Conservation (phyloP, 2,113 vertebrate species). For the Gavia stellata region DNA sequence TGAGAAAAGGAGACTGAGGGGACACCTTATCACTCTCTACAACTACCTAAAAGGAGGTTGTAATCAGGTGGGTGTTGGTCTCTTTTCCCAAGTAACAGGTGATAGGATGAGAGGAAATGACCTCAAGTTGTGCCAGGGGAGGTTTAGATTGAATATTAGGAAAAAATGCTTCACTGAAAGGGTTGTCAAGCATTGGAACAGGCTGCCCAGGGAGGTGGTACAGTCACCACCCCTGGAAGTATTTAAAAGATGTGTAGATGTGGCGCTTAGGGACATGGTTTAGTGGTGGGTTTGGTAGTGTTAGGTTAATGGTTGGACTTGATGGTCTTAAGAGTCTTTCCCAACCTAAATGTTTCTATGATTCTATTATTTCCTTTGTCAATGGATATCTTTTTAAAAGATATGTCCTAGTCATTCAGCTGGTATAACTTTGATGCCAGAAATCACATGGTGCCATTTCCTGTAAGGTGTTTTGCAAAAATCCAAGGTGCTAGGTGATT, state of each 20-base stretch:
- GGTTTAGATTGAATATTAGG: not conserved
- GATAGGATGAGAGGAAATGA: not conserved
- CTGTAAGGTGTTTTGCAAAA: not conserved
- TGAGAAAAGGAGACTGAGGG: not conserved
- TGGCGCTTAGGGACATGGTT: not conserved
- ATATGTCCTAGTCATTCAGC: not conserved
- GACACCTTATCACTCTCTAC: not conserved
- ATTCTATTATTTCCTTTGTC: not conserved
- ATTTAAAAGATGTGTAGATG: too few species aligned
- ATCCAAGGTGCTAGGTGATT: not conserved
- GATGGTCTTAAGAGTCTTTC: not conserved
- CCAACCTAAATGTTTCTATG: not conserved
- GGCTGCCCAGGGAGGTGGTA: not conserved
- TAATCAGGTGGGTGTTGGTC: accelerated
- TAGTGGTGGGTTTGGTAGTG: not conserved
- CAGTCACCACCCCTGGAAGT: too few species aligned
- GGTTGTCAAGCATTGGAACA: not conserved
- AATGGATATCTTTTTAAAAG: not conserved
- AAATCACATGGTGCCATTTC: not conserved
- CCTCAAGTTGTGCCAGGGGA: not conserved
- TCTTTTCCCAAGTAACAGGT: not conserved
- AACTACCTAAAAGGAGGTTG: not conserved
- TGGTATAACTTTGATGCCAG: not conserved
- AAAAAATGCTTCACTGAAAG: not conserved
- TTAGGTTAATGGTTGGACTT: not conserved